Percentiles rank a stretch among this genome's conserved stretches.
Evolutionary conservation across 2,113 vertebrate species (phyloP).

Genomic region (Empidonax alnorum): DNA sequence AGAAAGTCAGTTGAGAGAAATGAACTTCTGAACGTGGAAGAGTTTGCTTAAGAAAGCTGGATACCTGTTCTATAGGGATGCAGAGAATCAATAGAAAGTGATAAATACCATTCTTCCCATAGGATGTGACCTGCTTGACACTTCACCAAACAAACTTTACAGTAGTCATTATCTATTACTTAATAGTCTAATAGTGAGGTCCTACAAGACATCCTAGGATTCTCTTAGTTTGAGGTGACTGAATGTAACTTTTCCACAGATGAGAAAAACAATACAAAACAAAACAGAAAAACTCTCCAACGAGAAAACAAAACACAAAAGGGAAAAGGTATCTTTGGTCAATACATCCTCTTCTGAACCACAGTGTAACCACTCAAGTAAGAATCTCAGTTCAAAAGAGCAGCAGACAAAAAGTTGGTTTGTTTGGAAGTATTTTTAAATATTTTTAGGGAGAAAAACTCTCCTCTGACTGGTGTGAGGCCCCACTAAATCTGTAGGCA

Average conservation of each 20-base stretch:
- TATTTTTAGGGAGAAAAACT: neutral
- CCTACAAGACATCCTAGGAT: neutral
- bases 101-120: neutral
- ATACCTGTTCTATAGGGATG: neutral
- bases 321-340: neutral
- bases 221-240: neutral
- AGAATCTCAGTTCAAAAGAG: neutral
- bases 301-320: neutral
- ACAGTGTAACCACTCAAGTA: neutral
- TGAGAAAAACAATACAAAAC: neutral
- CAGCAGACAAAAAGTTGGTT: neutral
- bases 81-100: neutral
- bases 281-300: accelerated
- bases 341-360: neutral
- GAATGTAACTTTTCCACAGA: neutral
- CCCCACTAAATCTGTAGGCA: neutral
- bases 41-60: neutral
- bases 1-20: neutral
- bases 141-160: neutral
- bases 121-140: neutral
- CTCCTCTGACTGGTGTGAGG: neutral
- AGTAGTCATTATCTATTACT: neutral
- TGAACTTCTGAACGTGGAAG: neutral
- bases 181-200: neutral
- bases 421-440: neutral